Evolutionary conservation across 2,797 vertebrate species (phyloP).

Genomic region (Notolabrus celidotus): DNA sequence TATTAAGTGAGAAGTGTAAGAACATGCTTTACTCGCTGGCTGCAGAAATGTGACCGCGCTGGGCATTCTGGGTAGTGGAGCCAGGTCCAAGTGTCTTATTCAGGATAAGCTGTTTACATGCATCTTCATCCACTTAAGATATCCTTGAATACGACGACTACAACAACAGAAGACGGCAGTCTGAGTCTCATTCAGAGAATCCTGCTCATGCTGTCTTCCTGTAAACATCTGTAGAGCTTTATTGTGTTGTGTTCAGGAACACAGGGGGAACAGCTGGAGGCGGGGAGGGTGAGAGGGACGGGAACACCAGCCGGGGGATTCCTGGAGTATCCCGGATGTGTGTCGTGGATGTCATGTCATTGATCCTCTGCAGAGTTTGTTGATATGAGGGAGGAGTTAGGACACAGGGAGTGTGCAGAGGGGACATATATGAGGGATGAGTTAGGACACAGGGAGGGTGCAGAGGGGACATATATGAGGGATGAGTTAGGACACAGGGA

Average conservation of each 20-base stretch:
- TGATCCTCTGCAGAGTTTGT: not conserved
- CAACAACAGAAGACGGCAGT: not conserved
- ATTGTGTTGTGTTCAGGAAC: not conserved
- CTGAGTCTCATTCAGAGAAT: not conserved
- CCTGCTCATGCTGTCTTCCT: not conserved
- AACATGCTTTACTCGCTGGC: not conserved
- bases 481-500: no score
- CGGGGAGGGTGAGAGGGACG: not conserved
- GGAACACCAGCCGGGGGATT: constrained; percentile 14
- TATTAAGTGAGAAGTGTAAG: not conserved
- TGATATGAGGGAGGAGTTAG: not conserved
- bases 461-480: no score
- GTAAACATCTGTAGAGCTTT: not conserved
- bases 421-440: no score
- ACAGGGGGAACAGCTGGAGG: constrained; percentile 21
- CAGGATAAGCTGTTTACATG: constrained; percentile 51
- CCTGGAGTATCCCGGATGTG: constrained; percentile 43
- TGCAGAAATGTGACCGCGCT: constrained; percentile 8
- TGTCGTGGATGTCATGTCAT: not conserved
- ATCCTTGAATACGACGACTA: not conserved
- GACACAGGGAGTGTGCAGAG: not conserved
- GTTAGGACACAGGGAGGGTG: no score
- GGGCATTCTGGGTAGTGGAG: constrained; percentile 27
- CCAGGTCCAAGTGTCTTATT: constrained; percentile 29
- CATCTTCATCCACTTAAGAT: constrained; percentile 46